Base-by-base conservation (phyloP, 2,888 invertebrate species). In the Tanaodytes sp. region DNA sequence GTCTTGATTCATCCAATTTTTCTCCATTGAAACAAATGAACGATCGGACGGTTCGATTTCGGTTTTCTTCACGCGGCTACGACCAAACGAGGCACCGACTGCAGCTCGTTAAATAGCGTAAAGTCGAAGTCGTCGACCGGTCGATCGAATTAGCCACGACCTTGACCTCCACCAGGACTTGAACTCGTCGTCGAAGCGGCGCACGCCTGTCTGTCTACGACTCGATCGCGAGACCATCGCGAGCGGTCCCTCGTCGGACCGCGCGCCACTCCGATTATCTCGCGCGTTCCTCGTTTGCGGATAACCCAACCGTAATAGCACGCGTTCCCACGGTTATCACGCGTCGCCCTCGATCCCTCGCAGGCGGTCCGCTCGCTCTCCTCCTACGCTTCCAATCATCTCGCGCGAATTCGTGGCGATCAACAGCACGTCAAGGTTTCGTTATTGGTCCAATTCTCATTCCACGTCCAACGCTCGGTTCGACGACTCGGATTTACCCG, bases 81-180 rank as follows among this genome's bases (percentile, higher is more conserved):
- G n/a, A n/a, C n/a, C n/a, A n/a, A n/a, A n/a, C 33, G 20, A 30
- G 37, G 49, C 43, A 51, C 46, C 20, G 61, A 49, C 43, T 12
- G 57, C 20, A 14, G 51, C 62, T 69, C 68, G 62, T 68, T 69
- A 63, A 69, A 73, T 64, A 61, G 69, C 58, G 64, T 62, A 70
- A 71, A 71, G 71, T 72, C 72, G 70, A 74, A 70, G 74, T 74
- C 74, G 73, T 71, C 74, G 74, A 74, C 74, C 74, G 74, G 71
- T 73, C 73, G 73, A 73, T 74, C 73, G 70, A 74, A 71, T 74
- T 74, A 63, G 72, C 71, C 66, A 45, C 70, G 71, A 71, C 78
- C 77, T 78, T 78, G 77, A 77, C 77, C 77, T 71, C 73, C 72
- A 67, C 73, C 72, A 69, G 52, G 65, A 70, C 70, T 65, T 70